Evolutionary conservation across 2,113 vertebrate species (phyloP).

Genomic region (Hydropotes inermis): DNA sequence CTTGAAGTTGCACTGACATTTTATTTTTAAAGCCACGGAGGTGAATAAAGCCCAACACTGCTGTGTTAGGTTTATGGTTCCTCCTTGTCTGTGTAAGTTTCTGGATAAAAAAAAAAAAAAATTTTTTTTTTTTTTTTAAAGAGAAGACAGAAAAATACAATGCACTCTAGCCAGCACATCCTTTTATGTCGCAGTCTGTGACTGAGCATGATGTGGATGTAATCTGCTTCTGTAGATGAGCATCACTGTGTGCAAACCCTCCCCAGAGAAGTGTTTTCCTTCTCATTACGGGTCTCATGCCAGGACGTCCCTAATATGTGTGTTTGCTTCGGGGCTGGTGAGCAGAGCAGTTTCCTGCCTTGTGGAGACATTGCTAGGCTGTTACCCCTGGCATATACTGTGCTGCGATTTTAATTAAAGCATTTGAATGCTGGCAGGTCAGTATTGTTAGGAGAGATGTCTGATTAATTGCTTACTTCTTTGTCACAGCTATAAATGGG

Average conservation of each 20-base stretch:
- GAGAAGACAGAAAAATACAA: no score
- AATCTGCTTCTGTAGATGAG: conserved; percentile 65
- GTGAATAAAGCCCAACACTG: not conserved
- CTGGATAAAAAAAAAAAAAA: not conserved
- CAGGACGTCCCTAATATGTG: conserved; percentile 55
- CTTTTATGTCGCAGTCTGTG: conserved; percentile 61
- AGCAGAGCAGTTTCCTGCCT: conserved; percentile 68
- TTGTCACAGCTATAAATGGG: conserved; percentile 76
- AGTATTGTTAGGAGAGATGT: conserved; percentile 78
- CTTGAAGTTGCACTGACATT: conserved; percentile 45
- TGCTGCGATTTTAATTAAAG: conserved; percentile 82
- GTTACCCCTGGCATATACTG: conserved; percentile 77
- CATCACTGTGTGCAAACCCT: not conserved
- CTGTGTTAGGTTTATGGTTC: not conserved
- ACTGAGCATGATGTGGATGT: conserved; percentile 66
- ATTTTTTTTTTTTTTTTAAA: not conserved
- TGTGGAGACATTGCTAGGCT: conserved; percentile 64
- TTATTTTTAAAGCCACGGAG: conserved; percentile 29
- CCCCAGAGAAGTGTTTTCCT: conserved; percentile 68
- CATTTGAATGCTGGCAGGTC: conserved; percentile 83
- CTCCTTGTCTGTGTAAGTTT: not conserved
- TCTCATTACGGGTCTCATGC: conserved; percentile 69
- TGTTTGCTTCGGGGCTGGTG: conserved; percentile 75
- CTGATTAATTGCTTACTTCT: conserved; percentile 85
- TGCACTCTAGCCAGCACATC: conserved; percentile 16